Conservation (phyloP, 2,888 invertebrate species). For the Orthosia gothica region DNA sequence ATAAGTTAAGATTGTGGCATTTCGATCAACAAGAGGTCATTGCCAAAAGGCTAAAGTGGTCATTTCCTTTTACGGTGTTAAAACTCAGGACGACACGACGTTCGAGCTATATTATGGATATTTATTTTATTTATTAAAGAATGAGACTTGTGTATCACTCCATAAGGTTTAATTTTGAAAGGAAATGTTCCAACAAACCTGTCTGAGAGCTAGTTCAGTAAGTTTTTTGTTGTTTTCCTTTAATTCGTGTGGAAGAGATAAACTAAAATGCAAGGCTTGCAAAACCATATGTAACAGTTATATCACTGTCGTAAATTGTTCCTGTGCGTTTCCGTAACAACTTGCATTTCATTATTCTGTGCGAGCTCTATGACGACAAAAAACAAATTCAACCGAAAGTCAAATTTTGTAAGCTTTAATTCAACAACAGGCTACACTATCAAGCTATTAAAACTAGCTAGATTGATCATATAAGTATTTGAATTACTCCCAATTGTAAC, state of each 20-base stretch:
- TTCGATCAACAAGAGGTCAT: conserved; percentile 85
- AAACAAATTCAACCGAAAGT: conserved; percentile 13
- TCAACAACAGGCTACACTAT: background rate
- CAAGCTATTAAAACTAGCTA: background rate
- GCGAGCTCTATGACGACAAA: conserved; percentile 11
- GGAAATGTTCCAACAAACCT: conserved; percentile 76
- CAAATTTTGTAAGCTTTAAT: conserved; percentile 9
- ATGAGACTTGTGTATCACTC: conserved; percentile 76
- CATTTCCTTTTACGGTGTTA: conserved; percentile 88
- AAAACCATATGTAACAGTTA: conserved; percentile 52
- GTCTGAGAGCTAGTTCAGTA: conserved; percentile 82
- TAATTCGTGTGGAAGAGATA: conserved; percentile 68
- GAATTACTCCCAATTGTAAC: background rate
- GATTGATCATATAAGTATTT: background rate
- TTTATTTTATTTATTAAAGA: conserved; percentile 76
- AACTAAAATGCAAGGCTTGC: conserved; percentile 65
- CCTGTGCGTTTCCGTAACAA: conserved; percentile 28
- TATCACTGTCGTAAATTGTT: conserved; percentile 31
- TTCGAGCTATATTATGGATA: conserved; percentile 74
- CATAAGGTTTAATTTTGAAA: conserved; percentile 83
- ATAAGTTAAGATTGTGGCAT: conserved; percentile 72
- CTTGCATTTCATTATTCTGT: conserved; percentile 37
- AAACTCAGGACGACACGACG: conserved; percentile 82
- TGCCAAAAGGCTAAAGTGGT: conserved; percentile 88
- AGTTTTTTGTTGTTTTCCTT: conserved; percentile 77